Conservation (phyloP, 2,113 vertebrate genomes). For the Gobius niger region DNA sequence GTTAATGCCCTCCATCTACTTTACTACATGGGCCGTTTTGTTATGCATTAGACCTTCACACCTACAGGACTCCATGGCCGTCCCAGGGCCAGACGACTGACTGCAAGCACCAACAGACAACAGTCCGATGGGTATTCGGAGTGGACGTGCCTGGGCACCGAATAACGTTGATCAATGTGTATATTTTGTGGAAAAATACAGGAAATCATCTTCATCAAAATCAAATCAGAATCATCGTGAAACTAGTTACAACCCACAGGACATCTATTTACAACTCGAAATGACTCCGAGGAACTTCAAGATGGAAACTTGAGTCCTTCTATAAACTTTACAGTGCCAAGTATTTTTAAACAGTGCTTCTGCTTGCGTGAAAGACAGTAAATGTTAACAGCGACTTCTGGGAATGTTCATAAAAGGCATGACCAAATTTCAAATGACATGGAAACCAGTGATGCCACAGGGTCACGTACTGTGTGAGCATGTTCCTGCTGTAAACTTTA, state of each 20-base stretch:
- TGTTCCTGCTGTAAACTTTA: conserved; percentile 34
- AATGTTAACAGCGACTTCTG: conserved; percentile 19
- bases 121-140: conserved; percentile 1
- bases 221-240: conserved; percentile 7
- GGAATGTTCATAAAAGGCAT: background rate
- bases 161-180: background rate
- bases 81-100: conserved; percentile 49
- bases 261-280: conserved; percentile 2
- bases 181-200: background rate
- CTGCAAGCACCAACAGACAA: conserved; percentile 7
- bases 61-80: conserved; percentile 52
- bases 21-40: conserved; percentile 53
- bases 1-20: conserved; percentile 48
- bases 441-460: conserved; percentile 10
- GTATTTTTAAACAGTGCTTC: conserved; percentile 17
- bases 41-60: conserved; percentile 70
- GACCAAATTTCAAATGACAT: conserved; percentile 22
- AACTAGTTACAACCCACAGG: background rate
- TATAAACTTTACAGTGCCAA: conserved; percentile 29
- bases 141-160: background rate
- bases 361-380: conserved; percentile 23
- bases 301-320: conserved; percentile 38
- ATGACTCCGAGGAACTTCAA: conserved; percentile 14
- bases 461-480: conserved; percentile 34
- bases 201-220: conserved; percentile 14